phyloP scores from a whole-genome alignment of 2,888 invertebrate species.

The Megaustenia siamemsis region DNA sequence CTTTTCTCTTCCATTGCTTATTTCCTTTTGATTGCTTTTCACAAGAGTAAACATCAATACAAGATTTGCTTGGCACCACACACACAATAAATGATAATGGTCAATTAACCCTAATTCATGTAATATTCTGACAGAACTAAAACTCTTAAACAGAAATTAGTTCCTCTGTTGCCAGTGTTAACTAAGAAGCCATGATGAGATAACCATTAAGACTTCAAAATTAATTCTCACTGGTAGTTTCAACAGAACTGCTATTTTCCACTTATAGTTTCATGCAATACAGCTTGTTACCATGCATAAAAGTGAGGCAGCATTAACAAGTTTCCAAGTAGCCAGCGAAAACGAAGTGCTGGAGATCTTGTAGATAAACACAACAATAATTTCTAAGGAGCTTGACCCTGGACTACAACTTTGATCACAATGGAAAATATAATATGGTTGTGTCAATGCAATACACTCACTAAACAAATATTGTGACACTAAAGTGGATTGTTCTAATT shows the following conservation, averaged over 20 bases:
- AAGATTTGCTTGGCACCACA: too few relatives aligned
- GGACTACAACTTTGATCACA: not conserved
- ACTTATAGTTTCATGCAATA: not conserved
- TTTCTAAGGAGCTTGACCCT: not conserved
- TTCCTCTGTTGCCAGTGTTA: too few relatives aligned
- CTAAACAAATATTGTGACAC: not conserved
- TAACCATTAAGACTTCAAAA: too few relatives aligned
- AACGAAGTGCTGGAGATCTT: not conserved
- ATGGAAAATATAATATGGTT: not conserved
- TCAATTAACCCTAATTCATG: too few relatives aligned
- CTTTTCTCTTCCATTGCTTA: too few relatives aligned
- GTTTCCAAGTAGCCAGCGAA: not conserved
- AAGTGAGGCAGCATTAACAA: not conserved
- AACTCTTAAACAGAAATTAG: too few relatives aligned
- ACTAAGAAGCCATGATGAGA: too few relatives aligned
- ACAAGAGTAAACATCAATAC: too few relatives aligned
- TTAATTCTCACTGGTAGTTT: too few relatives aligned
- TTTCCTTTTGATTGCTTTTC: too few relatives aligned
- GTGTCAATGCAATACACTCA: not conserved
- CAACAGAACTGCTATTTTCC: not conserved
- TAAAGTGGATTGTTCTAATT: not conserved
- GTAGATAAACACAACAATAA: not conserved
- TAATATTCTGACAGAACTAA: too few relatives aligned
- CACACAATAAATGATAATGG: too few relatives aligned
- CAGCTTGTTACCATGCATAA: constrained; percentile 12